Conservation (phyloP, 1,140 invertebrate genomes). For the Drosophila chauvacae region DNA sequence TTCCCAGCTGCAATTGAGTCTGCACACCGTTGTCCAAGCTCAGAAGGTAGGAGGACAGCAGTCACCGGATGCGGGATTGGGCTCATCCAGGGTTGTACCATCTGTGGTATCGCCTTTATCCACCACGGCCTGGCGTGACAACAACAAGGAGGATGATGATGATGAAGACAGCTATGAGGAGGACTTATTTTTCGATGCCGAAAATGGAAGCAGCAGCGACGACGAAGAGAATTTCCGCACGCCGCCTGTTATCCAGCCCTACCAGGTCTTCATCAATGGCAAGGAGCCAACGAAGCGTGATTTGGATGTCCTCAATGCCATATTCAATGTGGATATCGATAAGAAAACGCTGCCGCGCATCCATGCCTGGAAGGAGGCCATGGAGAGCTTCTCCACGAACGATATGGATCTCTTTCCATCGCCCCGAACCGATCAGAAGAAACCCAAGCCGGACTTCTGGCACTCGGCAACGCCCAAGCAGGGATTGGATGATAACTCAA, state of each 20-base stretch:
- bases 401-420: conserved; percentile 85
- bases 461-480: conserved; percentile 1
- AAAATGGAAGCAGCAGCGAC: conserved; percentile 3
- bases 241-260: neutral
- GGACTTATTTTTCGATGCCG: conserved; percentile 4
- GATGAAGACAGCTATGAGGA: conserved; percentile 1
- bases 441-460: conserved; percentile 27
- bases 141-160: neutral
- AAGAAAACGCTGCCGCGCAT: conserved; percentile 87
- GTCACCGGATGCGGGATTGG: conserved; percentile 3
- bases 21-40: neutral
- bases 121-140: neutral
- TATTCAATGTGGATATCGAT: conserved; percentile 85
- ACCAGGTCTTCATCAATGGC: conserved; percentile 53
- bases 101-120: neutral
- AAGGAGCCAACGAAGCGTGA: conserved; percentile 89
- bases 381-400: conserved; percentile 85
- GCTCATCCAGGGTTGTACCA: neutral
- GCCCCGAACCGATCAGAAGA: conserved; percentile 44
- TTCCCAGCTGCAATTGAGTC: conserved; percentile 42
- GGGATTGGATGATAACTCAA: neutral
- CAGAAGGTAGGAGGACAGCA: neutral
- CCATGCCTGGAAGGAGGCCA: conserved; percentile 88
- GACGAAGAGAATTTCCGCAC: conserved; percentile 4
- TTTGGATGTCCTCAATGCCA: conserved; percentile 88